Evolutionary conservation across 23 tunicate genomes (phyloP), one percentile per base, ranked within the genome.

Genomic region (Phallusia fumigata): DNA sequence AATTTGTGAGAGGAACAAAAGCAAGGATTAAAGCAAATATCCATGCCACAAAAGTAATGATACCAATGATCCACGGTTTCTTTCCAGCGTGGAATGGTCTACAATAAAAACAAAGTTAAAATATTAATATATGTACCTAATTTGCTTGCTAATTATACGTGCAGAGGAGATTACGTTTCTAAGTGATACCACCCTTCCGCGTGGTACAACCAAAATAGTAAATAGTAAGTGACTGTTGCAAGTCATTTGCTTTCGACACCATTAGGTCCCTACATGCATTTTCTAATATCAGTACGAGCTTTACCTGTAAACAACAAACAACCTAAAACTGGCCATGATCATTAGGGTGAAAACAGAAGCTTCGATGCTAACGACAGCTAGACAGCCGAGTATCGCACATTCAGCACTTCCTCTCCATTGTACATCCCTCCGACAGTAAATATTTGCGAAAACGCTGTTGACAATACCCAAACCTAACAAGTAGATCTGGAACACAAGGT

Each of bases 321-420:
- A 52, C 21, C 91, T 73, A 40, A 35, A 69, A 31, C 85, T 81
- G 53, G 91, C 83, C 91, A 87, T 87, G 34, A 83, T 76, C 8
- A 76, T 30, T 5, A 87, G 65, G 0, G 82, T 32, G 35, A 87
- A 82, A 51, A 87, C 65, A 31, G 81, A 76, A 22, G 80, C 26
- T 87, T 87, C 91, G 21, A 58, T 76, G 77, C 91, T 76, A 15
- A 87, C 35, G 16, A 87, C 72, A 24, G 86, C 91, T 75, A 87
- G 24, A 28, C 76, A 50, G 50, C 91, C 91, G 40, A 87, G 84
- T 16, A 74, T 75, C 28, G 65, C 65, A 64, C 91, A 87, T 33
- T 53, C 35, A 13, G 33, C 53, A 33, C 91, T 87, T 64, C 81
- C 74, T 28, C 84, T 65, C 91, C 91, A 87, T 35, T 87, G 82